Evolutionary conservation across 2,888 invertebrate genomes (phyloP).

Genomic region (Machimus rusticus): DNA sequence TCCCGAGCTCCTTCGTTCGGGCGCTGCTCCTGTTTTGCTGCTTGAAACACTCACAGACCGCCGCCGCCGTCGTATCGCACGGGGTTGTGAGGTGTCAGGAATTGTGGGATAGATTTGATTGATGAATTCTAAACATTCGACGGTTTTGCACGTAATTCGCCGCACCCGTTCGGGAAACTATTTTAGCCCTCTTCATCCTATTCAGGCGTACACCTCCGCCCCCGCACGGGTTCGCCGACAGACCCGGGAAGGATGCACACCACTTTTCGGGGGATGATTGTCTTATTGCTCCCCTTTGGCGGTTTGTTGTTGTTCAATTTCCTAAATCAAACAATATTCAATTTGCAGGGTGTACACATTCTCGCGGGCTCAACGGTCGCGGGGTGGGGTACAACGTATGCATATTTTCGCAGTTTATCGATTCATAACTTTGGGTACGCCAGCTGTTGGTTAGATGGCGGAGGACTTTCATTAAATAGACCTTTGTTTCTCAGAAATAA

Average conservation of each 20-base stretch:
- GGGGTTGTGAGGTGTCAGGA: not conserved
- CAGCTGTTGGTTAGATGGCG: not conserved
- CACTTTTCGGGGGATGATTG: not conserved
- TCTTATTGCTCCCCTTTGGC: constrained; percentile 19
- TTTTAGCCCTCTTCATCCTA: not conserved
- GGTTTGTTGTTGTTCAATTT: constrained; percentile 33
- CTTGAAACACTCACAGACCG: not conserved
- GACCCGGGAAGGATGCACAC: not conserved
- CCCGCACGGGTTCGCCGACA: not conserved
- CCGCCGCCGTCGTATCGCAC: not conserved
- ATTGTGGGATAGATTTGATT: constrained; percentile 27
- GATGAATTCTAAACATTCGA: constrained; percentile 38
- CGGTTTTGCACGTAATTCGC: not conserved
- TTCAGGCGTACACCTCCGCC: not conserved
- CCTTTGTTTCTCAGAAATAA: not conserved
- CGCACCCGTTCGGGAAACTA: not conserved
- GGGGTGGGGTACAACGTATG: not conserved
- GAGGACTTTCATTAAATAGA: not conserved
- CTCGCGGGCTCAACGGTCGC: not conserved
- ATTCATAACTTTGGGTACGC: not conserved
- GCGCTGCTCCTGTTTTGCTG: not conserved
- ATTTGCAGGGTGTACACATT: not conserved
- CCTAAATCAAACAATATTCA: constrained; percentile 28
- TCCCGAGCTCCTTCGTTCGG: not conserved
- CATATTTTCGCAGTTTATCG: not conserved